phyloP scores from a whole-genome alignment of 1,140 invertebrate species.

The Rhyzopertha dominica region DNA sequence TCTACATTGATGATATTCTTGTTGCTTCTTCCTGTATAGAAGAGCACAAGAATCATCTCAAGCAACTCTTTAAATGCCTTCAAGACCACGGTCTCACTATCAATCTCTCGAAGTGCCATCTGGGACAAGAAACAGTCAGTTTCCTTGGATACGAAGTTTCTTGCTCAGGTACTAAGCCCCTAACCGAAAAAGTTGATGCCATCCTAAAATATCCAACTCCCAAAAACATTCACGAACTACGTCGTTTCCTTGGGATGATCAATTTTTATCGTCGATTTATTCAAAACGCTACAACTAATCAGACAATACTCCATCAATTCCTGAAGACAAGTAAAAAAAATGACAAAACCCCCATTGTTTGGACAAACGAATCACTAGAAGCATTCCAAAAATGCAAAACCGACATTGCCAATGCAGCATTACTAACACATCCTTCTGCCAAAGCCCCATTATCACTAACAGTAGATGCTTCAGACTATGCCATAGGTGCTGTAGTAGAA shows the following conservation, averaged over 20 bases:
- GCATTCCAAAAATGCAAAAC: constrained; percentile 30
- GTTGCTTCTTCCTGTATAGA: constrained; percentile 43
- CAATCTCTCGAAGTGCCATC: constrained; percentile 34
- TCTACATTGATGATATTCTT: constrained; percentile 52
- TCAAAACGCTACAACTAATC: constrained; percentile 23
- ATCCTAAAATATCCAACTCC: constrained; percentile 36
- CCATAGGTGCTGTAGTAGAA: constrained; percentile 20
- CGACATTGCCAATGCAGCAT: constrained; percentile 21
- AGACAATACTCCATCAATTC: constrained; percentile 25
- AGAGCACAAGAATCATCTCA: constrained; percentile 50
- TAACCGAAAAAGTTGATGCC: constrained; percentile 25
- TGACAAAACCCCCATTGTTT: constrained; percentile 17
- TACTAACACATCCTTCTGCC: constrained; percentile 25
- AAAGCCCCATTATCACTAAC: constrained; percentile 8
- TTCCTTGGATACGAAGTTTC: constrained; percentile 38
- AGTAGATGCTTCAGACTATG: constrained; percentile 3
- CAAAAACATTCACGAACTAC: constrained; percentile 27
- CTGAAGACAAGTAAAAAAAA: constrained; percentile 28
- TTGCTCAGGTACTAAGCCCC: constrained; percentile 34
- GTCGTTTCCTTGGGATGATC: constrained; percentile 46
- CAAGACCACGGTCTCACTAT: constrained; percentile 36
- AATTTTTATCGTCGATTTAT: constrained; percentile 39
- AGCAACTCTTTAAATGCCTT: not conserved
- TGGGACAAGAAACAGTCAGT: constrained; percentile 25
- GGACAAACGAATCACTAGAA: constrained; percentile 13